phyloP scores from a whole-genome alignment of 2,113 vertebrate genomes.

The Forbesichthys agassizii region DNA sequence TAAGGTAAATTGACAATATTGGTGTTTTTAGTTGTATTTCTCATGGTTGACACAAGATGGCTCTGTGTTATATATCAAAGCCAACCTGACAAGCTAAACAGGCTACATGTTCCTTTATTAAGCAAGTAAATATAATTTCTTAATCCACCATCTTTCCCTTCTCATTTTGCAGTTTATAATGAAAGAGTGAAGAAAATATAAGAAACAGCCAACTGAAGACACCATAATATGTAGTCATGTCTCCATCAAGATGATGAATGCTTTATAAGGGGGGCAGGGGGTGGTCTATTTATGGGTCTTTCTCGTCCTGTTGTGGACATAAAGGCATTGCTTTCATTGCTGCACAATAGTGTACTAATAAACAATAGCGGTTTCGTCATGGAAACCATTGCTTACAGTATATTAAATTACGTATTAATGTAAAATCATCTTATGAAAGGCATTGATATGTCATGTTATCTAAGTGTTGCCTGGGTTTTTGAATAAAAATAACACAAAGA shows the following conservation, averaged over 20 bases:
- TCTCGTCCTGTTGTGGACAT: slow-evolving; percentile 5
- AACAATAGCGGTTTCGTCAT: background rate
- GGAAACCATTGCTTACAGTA: slow-evolving; percentile 2
- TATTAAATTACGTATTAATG: slow-evolving; percentile 1
- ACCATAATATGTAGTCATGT: background rate
- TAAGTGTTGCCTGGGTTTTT: background rate
- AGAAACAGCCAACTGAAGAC: slow-evolving; percentile 24
- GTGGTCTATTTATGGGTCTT: background rate
- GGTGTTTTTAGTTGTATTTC: slow-evolving; percentile 2
- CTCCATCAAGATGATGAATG: background rate
- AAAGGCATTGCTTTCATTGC: slow-evolving; percentile 9
- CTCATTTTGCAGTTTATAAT: slow-evolving; percentile 30
- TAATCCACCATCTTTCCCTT: background rate
- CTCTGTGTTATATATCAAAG: too few relatives aligned
- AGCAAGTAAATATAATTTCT: too few relatives aligned
- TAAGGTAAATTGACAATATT: slow-evolving; percentile 36
- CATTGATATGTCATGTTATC: background rate
- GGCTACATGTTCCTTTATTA: background rate
- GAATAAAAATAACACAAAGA: background rate
- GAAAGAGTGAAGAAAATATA: slow-evolving; percentile 13
- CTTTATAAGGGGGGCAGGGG: background rate
- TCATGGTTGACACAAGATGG: slow-evolving; percentile 7
- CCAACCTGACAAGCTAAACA: background rate
- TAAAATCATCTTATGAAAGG: slow-evolving; percentile 1
- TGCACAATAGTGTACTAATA: background rate